Conservation (phyloP, 2,797 vertebrate species). For the Crocodylus rhombifer region DNA sequence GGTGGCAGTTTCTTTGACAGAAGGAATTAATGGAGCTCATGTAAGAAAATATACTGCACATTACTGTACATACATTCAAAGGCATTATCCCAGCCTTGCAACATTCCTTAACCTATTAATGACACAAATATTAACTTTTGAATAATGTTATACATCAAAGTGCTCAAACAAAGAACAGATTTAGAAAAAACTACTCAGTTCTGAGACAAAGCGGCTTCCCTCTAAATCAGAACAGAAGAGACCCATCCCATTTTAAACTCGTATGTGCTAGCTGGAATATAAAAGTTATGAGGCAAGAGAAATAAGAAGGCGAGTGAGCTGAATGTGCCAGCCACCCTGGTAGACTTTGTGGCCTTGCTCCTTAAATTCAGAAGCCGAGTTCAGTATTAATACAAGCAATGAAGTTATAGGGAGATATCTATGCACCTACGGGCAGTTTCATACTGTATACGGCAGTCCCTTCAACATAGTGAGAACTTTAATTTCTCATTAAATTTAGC, state of each 20-base stretch:
- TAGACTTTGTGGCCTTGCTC: not conserved
- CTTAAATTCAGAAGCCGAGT: not conserved
- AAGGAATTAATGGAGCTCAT: slow-evolving; percentile 36
- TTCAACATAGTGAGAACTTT: not conserved
- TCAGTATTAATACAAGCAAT: not conserved
- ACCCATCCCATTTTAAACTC: not conserved
- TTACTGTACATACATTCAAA: slow-evolving; percentile 4
- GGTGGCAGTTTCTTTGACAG: not conserved
- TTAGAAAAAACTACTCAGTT: not conserved
- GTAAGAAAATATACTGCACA: not conserved
- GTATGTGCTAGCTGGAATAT: not conserved
- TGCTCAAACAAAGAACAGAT: not conserved
- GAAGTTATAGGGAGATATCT: not conserved
- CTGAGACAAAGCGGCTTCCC: not conserved
- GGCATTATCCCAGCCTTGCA: not conserved
- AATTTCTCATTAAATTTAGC: not conserved
- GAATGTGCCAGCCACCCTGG: not conserved
- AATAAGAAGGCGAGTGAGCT: not conserved
- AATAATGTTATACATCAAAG: not conserved
- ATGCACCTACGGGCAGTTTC: not conserved
- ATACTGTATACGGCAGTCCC: not conserved
- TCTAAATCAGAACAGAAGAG: not conserved
- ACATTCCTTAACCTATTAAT: not conserved
- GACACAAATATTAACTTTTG: not conserved
- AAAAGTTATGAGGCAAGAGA: not conserved